Base-by-base conservation (phyloP, 2,888 invertebrate genomes). In the Sphaeridia pumilis region DNA sequence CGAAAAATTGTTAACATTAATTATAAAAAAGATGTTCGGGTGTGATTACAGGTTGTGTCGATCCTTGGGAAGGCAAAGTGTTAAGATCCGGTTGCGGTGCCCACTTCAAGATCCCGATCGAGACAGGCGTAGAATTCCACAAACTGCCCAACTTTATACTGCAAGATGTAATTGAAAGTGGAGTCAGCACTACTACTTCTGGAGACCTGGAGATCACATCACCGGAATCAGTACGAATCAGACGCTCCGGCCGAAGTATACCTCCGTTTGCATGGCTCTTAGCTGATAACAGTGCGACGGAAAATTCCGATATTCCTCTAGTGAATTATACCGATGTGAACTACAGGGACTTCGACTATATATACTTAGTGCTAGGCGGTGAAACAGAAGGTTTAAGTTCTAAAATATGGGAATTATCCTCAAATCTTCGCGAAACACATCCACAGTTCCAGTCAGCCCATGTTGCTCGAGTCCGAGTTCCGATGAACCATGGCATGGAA, bases 51-150 rank as follows among this genome's bases (percentile, higher is more conserved):
- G 87, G 88, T 47, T 92, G 90, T 71, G 86, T 84, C 1, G 87
- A 92, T 72, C 73, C 85, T 0, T 94, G 93, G 93, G 85, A 89
- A 57, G 73, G 81, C 0, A 94, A 93, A 75, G 88, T 90, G 0
- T 70, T 93, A 27, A 75, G 92, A 64, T 81, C 84, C 62, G 88
- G 82, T 4, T 79, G 83, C 57, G 93, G 93, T 1, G 84, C 86
- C 3, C 90, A 93, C 69, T 93, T 92, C 67, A 77, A 81, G 49
- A 66, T 89, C 7, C 79, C 82, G 14, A 79, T 92, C 52, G 67
- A 73, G n/a, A 73, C 34, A 34, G 52, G 36, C 49, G 49, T 44
- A 22, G 46, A 22, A 26, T 41, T 46, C 17, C 31, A 7, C 5
- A 49, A 24, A 41, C 36, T 31, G 41, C 17, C 5, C 2, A 45